These are phyloP conservation scores for Lynx canadensis DNA, from an alignment of 2,113 vertebrate species.

Conservation along the genomic window DNA sequence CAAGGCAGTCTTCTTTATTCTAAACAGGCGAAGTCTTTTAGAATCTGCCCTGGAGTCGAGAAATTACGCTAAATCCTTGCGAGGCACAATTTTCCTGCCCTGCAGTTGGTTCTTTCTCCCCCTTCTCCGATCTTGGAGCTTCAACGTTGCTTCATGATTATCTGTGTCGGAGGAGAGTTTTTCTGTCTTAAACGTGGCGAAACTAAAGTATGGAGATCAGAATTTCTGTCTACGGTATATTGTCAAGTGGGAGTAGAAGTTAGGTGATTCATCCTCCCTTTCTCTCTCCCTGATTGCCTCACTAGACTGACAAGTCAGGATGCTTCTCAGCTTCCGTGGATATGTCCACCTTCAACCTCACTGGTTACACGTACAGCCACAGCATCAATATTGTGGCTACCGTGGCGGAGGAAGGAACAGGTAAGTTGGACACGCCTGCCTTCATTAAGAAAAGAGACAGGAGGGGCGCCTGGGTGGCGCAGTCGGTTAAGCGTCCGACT, in stretches of 20 bases:
- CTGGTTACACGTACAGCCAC: slow-evolving; percentile 57
- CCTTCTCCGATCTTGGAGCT: background rate
- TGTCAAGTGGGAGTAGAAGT: background rate
- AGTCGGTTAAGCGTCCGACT: no score
- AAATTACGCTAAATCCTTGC: background rate
- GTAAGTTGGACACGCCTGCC: slow-evolving; percentile 54
- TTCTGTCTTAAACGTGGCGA: slow-evolving; percentile 17
- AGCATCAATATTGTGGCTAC: slow-evolving; percentile 68
- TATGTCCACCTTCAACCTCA: slow-evolving; percentile 77
- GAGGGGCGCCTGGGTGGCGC: no score
- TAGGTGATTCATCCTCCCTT: background rate
- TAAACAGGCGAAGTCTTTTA: background rate
- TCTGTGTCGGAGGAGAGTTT: background rate
- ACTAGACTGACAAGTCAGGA: slow-evolving; percentile 81
- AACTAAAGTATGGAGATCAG: background rate
- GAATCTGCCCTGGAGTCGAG: background rate
- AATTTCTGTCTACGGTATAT: background rate
- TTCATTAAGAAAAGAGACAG: background rate
- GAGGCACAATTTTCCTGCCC: background rate
- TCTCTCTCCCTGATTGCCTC: background rate
- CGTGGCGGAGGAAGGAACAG: slow-evolving; percentile 79
- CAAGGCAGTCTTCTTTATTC: background rate
- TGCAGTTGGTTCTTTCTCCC: background rate
- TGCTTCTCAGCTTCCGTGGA: slow-evolving; percentile 78
- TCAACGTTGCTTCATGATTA: background rate